A percentile compares a stretch with the other conserved stretches of the same genome.
Conservation (phyloP, 2,888 invertebrate genomes). For the Acanthopleura granulata region DNA sequence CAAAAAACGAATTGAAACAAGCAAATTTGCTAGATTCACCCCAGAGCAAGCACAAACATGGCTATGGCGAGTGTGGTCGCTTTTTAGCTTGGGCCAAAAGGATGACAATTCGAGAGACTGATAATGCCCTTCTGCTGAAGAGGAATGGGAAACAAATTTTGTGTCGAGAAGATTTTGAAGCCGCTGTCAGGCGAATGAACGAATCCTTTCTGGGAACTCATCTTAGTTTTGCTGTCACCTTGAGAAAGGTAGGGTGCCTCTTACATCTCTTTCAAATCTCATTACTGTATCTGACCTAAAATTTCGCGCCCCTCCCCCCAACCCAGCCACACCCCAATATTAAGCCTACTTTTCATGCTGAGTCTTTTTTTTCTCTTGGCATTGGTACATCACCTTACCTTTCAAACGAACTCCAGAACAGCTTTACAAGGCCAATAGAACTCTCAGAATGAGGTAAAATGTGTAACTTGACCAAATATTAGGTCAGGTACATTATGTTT, state of each 20-base stretch:
- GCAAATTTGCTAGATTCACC: slow-evolving; percentile 2
- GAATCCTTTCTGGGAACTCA: not conserved
- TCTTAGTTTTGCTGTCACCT: not conserved
- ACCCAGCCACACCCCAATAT: no score
- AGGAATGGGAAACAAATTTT: slow-evolving; percentile 2
- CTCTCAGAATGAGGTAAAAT: no score
- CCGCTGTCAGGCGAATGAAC: slow-evolving; percentile 3
- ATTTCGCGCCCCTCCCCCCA: no score
- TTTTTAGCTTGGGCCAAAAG: slow-evolving; percentile 14
- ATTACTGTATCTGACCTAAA: no score
- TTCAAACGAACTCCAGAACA: no score
- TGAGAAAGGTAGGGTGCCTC: not conserved
- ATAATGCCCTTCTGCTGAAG: not conserved
- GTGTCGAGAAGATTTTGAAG: slow-evolving; percentile 11
- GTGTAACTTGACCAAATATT: no score
- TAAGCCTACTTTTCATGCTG: no score
- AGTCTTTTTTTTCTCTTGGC: no score
- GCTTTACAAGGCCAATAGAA: no score
- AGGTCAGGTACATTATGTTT: no score
- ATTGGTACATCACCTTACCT: no score
- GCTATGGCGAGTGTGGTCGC: not conserved
- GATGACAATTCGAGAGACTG: not conserved
- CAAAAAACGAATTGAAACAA: not conserved
- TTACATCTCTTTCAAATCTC: no score
- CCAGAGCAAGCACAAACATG: not conserved